A percentile compares a stretch with the other conserved stretches of the same genome.
These are phyloP conservation scores for Neodiprion virginianus DNA, from an alignment of 1,140 invertebrate species.

Conservation along the genomic window DNA sequence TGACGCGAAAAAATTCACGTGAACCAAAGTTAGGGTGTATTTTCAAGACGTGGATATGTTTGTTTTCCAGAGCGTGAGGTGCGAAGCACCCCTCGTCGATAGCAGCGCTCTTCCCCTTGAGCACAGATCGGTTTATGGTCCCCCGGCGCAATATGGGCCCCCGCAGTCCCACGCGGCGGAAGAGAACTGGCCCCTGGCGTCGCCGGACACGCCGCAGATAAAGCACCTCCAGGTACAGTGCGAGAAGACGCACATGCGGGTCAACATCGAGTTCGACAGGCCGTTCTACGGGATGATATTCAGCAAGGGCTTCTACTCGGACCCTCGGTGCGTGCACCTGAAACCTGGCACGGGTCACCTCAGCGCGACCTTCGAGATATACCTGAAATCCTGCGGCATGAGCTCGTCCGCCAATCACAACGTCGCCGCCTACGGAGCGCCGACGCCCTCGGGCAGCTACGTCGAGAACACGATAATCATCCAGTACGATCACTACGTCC, in stretches of 20 bases:
- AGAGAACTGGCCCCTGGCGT: slow-evolving; percentile 84
- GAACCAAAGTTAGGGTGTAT: too few relatives aligned
- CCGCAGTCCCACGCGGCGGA: slow-evolving; percentile 64
- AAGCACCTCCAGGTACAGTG: slow-evolving; percentile 93
- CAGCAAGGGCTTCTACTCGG: slow-evolving; percentile 91
- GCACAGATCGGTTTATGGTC: slow-evolving; percentile 77
- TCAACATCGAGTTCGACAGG: slow-evolving; percentile 92
- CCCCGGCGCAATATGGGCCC: slow-evolving; percentile 70
- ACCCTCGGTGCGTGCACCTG: slow-evolving; percentile 88
- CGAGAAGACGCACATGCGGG: slow-evolving; percentile 94
- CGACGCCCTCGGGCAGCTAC: slow-evolving; percentile 88
- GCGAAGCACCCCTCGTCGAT: slow-evolving; percentile 77
- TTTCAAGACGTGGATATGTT: slow-evolving; percentile 24
- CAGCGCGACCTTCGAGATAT: slow-evolving; percentile 91
- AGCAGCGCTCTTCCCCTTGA: slow-evolving; percentile 80
- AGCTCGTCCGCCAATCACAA: slow-evolving; percentile 86
- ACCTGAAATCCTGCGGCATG: slow-evolving; percentile 90
- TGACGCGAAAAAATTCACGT: too few relatives aligned
- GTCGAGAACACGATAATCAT: slow-evolving; percentile 96
- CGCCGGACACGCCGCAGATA: slow-evolving; percentile 88
- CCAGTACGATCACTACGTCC: slow-evolving; percentile 93
- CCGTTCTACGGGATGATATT: slow-evolving; percentile 97
- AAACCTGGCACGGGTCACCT: slow-evolving; percentile 88
- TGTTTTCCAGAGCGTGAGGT: slow-evolving; percentile 71
- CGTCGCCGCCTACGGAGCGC: slow-evolving; percentile 77